These are phyloP conservation scores for rat (Rattus norvegicus) DNA, from an alignment of 2,113 vertebrate genomes.

Conservation along the genomic window GRCr8 NC_086026.1:71651001-71651500, in stretches of 20 bases:
- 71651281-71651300: slow-evolving; percentile 21
- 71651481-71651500: neutral
- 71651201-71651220: neutral
- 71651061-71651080: neutral
- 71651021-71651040: neutral
- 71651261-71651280: neutral
- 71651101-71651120: neutral
- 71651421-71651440: slow-evolving; percentile 12
- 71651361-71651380: slow-evolving; percentile 13
- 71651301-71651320: slow-evolving; percentile 50
- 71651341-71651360: neutral
- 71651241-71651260: neutral
- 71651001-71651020: neutral
- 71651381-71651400: slow-evolving; percentile 5
- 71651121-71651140: neutral
- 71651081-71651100: neutral
- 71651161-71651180: neutral
- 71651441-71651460: slow-evolving; percentile 34
- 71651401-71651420: slow-evolving; percentile 23
- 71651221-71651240: neutral
- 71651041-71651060: neutral
- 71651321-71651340: neutral
- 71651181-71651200: neutral
- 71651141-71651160: slow-evolving; percentile 6
- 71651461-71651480: slow-evolving; percentile 37